A percentile compares a stretch with the other conserved stretches of the same genome.
Evolutionary conservation across 1,140 invertebrate genomes (phyloP).

Genomic region (Drosophila albomicans): DNA sequence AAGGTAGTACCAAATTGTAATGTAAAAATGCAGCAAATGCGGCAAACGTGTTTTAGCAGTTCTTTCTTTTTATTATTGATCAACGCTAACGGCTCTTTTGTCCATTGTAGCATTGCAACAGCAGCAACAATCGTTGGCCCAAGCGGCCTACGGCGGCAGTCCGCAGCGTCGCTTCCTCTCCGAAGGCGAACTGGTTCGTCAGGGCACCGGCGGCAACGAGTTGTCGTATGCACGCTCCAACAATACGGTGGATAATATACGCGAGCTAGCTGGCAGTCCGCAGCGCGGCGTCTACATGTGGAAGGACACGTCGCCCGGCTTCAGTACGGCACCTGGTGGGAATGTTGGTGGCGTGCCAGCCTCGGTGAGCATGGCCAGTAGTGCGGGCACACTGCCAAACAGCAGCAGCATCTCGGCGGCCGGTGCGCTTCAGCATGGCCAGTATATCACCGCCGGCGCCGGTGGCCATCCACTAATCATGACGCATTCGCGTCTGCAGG

Average conservation of each 20-base stretch:
- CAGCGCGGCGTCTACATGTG: constrained; percentile 93
- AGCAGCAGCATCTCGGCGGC: constrained; percentile 49
- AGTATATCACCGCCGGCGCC: constrained; percentile 75
- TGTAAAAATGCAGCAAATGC: no score
- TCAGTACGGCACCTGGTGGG: constrained; percentile 52
- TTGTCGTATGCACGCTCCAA: constrained; percentile 87
- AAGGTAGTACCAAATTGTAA: no score
- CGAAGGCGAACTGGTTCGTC: constrained; percentile 93
- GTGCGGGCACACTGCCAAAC: constrained; percentile 76
- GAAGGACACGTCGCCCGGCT: constrained; percentile 90
- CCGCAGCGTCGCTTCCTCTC: constrained; percentile 94
- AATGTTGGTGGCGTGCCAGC: constrained; percentile 43
- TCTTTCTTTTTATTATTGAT: no score
- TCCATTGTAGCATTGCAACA: constrained; percentile 54
- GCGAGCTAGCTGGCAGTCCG: constrained; percentile 93
- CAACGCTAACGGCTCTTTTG: no score
- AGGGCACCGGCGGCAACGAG: constrained; percentile 86
- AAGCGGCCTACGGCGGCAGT: constrained; percentile 86
- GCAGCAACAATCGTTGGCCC: constrained; percentile 60
- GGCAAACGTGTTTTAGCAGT: no score
- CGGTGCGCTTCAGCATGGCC: constrained; percentile 66
- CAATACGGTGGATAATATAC: constrained; percentile 88
- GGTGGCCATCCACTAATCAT: constrained; percentile 73
- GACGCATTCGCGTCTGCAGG: constrained; percentile 79
- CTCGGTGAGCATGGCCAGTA: constrained; percentile 71